Conservation (phyloP, 1,140 invertebrate genomes). For the Leptestheria dahalacensis region DNA sequence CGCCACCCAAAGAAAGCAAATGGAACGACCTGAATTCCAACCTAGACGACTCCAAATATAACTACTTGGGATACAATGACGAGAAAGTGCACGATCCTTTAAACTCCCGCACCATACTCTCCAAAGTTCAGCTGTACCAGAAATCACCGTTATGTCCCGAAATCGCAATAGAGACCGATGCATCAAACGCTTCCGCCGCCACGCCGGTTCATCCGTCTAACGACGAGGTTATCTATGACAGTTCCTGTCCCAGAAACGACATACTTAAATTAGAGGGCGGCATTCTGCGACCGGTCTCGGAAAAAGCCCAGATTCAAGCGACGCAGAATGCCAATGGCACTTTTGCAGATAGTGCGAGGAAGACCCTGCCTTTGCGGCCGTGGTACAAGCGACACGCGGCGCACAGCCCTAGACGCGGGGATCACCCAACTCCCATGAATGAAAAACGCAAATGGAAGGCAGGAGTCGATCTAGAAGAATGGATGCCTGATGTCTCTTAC, state of each 20-base stretch:
- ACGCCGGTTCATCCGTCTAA: no score
- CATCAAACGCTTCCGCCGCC: conserved; percentile 1
- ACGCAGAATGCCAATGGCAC: neutral
- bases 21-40: conserved; percentile 9
- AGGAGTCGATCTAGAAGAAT: conserved; percentile 2
- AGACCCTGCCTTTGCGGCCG: conserved; percentile 37
- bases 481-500: conserved; percentile 24
- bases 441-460: conserved; percentile 7
- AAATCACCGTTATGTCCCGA: conserved; percentile 7
- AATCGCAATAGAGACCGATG: neutral
- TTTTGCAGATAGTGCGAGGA: conserved; percentile 4
- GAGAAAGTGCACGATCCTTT: conserved; percentile 16
- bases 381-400: conserved; percentile 43
- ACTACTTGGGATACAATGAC: conserved; percentile 1
- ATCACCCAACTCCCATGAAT: neutral
- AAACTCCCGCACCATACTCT: conserved; percentile 20
- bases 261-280: conserved; percentile 33
- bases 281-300: conserved; percentile 27
- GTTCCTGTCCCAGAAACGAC: conserved; percentile 27
- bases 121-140: conserved; percentile 17
- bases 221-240: conserved; percentile 14
- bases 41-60: conserved; percentile 2
- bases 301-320: neutral
- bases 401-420: conserved; percentile 16
- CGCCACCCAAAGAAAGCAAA: conserved; percentile 1